These are phyloP conservation scores for Aurelia aurita DNA, from an alignment of 30 jellyfish, hydroid and myxozoan species.

Conservation along the genomic window DNA sequence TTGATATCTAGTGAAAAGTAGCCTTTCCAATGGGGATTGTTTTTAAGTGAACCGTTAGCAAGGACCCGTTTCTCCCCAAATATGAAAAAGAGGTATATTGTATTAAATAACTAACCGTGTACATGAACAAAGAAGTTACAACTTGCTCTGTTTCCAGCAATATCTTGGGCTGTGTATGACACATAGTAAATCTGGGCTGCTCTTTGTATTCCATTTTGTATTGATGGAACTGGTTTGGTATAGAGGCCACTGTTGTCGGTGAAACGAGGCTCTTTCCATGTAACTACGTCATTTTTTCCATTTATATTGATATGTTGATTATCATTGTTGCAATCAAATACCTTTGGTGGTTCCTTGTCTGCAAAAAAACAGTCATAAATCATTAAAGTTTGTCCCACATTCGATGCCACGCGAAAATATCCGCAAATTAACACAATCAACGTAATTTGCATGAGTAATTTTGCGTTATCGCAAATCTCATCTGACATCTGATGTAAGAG, in stretches of 20 bases:
- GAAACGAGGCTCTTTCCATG: conserved; percentile 93
- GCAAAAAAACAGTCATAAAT: background rate
- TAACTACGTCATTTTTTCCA: conserved; percentile 59
- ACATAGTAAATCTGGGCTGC: conserved; percentile 75
- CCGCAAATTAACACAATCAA: too few species aligned
- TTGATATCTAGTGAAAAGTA: too few species aligned
- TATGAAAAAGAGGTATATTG: too few species aligned
- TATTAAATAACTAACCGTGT: conserved; percentile 15
- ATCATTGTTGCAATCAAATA: conserved; percentile 71
- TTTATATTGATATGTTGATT: conserved; percentile 58
- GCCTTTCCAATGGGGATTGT: too few species aligned
- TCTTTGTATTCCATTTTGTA: conserved; percentile 40
- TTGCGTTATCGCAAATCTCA: too few species aligned
- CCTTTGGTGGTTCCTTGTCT: conserved; percentile 89
- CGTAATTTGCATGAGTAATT: too few species aligned
- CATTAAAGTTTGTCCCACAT: too few species aligned
- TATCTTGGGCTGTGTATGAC: conserved; percentile 73
- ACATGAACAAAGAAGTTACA: conserved; percentile 93
- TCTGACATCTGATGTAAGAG: too few species aligned
- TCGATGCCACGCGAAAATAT: too few species aligned
- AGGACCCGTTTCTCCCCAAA: too few species aligned
- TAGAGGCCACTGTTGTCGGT: conserved; percentile 74
- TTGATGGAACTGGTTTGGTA: conserved; percentile 26
- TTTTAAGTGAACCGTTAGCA: too few species aligned
- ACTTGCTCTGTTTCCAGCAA: conserved; percentile 63